These are phyloP conservation scores for Crioceris asparagi DNA, from an alignment of 2,888 invertebrate species.

Conservation along the genomic window DNA sequence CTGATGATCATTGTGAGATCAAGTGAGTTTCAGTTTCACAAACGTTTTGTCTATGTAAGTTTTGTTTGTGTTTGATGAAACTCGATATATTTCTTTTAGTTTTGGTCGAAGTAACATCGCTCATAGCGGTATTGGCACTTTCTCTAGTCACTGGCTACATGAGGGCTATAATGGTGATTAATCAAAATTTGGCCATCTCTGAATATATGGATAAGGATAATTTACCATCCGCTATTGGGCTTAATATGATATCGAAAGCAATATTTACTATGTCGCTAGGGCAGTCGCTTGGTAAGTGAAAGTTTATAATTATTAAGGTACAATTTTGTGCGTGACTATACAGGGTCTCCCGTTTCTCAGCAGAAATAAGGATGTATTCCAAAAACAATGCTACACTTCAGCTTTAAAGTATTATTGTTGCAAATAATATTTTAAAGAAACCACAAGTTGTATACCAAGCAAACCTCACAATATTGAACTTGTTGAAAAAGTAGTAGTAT, in stretches of 20 bases:
- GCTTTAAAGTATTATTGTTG: no score
- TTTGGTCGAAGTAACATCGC: slow-evolving; percentile 18
- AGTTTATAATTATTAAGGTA: no score
- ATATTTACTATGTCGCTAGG: slow-evolving; percentile 55
- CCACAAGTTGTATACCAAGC: no score
- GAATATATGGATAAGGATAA: slow-evolving; percentile 46
- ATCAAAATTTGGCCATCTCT: slow-evolving; percentile 58
- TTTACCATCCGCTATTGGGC: slow-evolving; percentile 57
- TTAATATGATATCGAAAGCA: slow-evolving; percentile 64
- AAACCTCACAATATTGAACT: no score
- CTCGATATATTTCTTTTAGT: slow-evolving; percentile 15
- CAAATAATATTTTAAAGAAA: no score
- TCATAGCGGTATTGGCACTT: slow-evolving; percentile 15
- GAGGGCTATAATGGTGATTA: slow-evolving; percentile 62
- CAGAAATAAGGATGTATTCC: no score
- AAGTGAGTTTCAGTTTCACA: slow-evolving; percentile 36
- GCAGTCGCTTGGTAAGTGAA: slow-evolving; percentile 40
- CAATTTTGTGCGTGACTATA: no score
- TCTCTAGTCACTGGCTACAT: slow-evolving; percentile 30
- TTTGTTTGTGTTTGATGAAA: not conserved
- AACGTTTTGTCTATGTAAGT: not conserved
- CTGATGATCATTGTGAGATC: slow-evolving; percentile 48
- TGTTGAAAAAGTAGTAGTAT: no score
- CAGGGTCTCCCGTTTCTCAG: no score
- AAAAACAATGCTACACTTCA: no score